Conservation (phyloP, 2,888 invertebrate species). For the Thereva nobilitata region DNA sequence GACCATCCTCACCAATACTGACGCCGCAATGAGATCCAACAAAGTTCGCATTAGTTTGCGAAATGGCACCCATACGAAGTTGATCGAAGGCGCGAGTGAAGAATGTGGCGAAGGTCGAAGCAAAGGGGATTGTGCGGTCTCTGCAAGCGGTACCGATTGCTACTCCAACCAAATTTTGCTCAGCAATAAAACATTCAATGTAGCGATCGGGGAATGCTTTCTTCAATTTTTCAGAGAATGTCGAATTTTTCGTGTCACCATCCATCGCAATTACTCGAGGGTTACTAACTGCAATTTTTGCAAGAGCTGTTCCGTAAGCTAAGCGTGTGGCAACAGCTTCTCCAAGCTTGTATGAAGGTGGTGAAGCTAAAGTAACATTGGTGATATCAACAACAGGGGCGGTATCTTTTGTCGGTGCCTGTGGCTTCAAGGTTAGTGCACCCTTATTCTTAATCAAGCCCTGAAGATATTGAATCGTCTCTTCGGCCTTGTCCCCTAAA, state of each 20-base stretch:
- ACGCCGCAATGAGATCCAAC: conserved; percentile 97
- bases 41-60: conserved; percentile 96
- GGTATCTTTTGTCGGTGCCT: conserved; percentile 67
- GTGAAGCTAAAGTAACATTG: conserved; percentile 72
- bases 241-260: conserved; percentile 99
- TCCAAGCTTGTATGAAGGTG: conserved; percentile 81
- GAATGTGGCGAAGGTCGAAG: conserved; percentile 97
- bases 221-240: conserved; percentile 91
- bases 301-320: conserved; percentile 93
- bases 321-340: conserved; percentile 84
- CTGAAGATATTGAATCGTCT: conserved; percentile 69
- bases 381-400: conserved; percentile 76
- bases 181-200: conserved; percentile 98
- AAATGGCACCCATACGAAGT: conserved; percentile 99
- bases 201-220: conserved; percentile 72
- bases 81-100: conserved; percentile 96
- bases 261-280: conserved; percentile 90
- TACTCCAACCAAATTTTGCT: conserved; percentile 96
- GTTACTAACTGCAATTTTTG: conserved; percentile 78
- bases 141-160: conserved; percentile 94
- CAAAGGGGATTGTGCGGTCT: conserved; percentile 90
- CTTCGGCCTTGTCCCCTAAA: conserved; percentile 78
- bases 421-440: conserved; percentile 65
- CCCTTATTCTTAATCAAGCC: conserved; percentile 70
- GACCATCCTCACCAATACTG: conserved; percentile 98